phyloP scores from a whole-genome alignment of 2,113 vertebrate genomes.

The Salvelinus alpinus region DNA sequence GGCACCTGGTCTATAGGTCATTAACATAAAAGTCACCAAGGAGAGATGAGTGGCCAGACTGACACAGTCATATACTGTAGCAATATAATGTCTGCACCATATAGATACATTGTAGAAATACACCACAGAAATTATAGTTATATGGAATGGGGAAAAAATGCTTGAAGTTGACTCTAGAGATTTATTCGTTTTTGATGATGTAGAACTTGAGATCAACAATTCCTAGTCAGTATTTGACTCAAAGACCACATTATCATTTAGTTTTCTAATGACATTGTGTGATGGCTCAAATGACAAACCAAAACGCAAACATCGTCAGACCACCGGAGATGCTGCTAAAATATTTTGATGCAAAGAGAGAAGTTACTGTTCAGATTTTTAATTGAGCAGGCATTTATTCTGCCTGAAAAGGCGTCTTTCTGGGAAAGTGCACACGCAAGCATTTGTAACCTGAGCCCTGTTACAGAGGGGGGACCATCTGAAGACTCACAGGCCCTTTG shows the following conservation, averaged over 20 bases:
- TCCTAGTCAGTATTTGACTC: background rate
- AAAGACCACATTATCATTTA: slow-evolving; percentile 5
- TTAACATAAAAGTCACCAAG: slow-evolving; percentile 63
- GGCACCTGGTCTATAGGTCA: slow-evolving; percentile 66
- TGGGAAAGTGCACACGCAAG: slow-evolving; percentile 72
- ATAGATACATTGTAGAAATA: background rate
- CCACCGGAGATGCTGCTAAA: slow-evolving; percentile 64
- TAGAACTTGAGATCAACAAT: background rate
- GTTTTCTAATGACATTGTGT: slow-evolving; percentile 54
- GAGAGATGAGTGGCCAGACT: slow-evolving; percentile 27
- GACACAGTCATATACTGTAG: background rate
- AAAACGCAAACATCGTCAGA: slow-evolving; percentile 57
- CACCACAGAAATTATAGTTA: background rate
- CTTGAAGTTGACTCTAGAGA: background rate
- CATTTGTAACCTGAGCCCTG: slow-evolving; percentile 69
- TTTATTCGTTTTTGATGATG: background rate
- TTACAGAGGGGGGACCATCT: slow-evolving; percentile 70
- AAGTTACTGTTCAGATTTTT: slow-evolving; percentile 67
- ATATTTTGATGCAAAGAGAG: slow-evolving; percentile 54
- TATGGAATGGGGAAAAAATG: background rate
- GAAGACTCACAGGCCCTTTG: slow-evolving; percentile 80
- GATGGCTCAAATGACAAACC: slow-evolving; percentile 52
- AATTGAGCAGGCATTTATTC: slow-evolving; percentile 72
- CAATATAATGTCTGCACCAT: background rate
- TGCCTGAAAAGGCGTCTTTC: slow-evolving; percentile 56